Percentiles rank a stretch among this genome's conserved stretches.
These are phyloP conservation scores for Thalassophryne amazonica DNA, from an alignment of 2,797 vertebrate genomes.

Conservation along the genomic window DNA sequence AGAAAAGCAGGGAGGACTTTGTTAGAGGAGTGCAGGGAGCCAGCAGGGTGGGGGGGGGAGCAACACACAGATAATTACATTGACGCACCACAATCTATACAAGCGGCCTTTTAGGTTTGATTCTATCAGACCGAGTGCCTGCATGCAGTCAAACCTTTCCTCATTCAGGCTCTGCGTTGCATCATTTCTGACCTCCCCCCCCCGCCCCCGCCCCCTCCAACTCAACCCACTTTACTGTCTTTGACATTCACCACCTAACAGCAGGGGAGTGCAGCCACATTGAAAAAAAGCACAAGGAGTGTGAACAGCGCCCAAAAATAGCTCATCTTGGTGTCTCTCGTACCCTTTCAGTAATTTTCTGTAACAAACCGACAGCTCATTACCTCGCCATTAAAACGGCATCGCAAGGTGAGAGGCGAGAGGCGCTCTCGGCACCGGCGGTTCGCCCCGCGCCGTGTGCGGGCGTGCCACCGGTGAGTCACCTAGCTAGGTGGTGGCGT, in stretches of 20 bases:
- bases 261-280: constrained; percentile 25
- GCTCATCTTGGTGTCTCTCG: constrained; percentile 29
- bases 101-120: constrained; percentile 41
- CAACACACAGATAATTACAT: constrained; percentile 60
- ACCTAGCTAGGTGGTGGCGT: constrained; percentile 26
- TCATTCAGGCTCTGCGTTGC: constrained; percentile 9
- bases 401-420: constrained; percentile 23
- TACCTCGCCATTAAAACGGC: constrained; percentile 45
- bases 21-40: constrained; percentile 38
- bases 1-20: constrained; percentile 36
- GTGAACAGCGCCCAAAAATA: constrained; percentile 55
- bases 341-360: constrained; percentile 24
- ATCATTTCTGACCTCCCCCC: constrained; percentile 16
- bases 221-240: too few species aligned
- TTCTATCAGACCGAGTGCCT: constrained; percentile 21
- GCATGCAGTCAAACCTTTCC: constrained; percentile 13
- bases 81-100: constrained; percentile 53
- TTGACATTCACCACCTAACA: constrained; percentile 33
- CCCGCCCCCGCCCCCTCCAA: too few species aligned
- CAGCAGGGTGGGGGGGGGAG: constrained; percentile 25
- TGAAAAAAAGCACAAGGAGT: constrained; percentile 21
- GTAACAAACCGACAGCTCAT: constrained; percentile 38
- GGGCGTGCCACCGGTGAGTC: constrained; percentile 51
- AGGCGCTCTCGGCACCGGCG: constrained; percentile 27
- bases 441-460: constrained; percentile 32